Conservation (phyloP, 2,797 vertebrate species). For the Pelochelys cantorii region DNA sequence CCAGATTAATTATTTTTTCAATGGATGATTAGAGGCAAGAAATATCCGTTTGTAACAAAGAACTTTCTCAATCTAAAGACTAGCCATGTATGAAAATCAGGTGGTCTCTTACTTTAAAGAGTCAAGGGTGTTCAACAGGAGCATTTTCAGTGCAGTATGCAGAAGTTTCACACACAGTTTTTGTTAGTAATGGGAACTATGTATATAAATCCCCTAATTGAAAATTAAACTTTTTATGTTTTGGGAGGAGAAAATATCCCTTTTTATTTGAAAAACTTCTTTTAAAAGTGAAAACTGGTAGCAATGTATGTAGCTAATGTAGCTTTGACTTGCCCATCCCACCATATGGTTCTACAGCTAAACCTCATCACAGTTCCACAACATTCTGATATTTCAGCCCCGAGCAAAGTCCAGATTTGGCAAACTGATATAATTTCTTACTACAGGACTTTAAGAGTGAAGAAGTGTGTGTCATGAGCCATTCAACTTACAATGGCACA, state of each 20-base stretch:
- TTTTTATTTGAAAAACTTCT: neutral
- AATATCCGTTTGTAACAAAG: slow-evolving; percentile 17
- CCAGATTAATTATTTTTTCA: slow-evolving; percentile 12
- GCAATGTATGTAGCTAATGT: neutral
- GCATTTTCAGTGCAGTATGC: slow-evolving; percentile 16
- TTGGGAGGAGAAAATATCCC: neutral
- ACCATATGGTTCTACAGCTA: neutral
- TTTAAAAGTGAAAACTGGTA: neutral
- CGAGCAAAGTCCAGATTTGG: neutral
- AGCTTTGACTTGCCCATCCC: neutral
- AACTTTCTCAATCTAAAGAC: slow-evolving; percentile 49
- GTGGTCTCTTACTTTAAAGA: slow-evolving; percentile 29
- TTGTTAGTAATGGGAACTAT: slow-evolving; percentile 22
- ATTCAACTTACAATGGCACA: neutral
- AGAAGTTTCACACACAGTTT: slow-evolving; percentile 6
- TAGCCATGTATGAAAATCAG: slow-evolving; percentile 40
- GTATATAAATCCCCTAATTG: slow-evolving; percentile 35
- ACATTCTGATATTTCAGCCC: neutral
- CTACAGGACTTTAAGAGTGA: neutral
- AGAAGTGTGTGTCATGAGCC: neutral
- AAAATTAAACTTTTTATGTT: slow-evolving; percentile 17
- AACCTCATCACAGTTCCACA: neutral
- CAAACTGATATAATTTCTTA: neutral
- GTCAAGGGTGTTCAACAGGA: neutral
- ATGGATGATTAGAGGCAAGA: slow-evolving; percentile 5